Base-by-base conservation (phyloP, 2,888 invertebrate genomes). In the Trissoscelio sp. region DNA sequence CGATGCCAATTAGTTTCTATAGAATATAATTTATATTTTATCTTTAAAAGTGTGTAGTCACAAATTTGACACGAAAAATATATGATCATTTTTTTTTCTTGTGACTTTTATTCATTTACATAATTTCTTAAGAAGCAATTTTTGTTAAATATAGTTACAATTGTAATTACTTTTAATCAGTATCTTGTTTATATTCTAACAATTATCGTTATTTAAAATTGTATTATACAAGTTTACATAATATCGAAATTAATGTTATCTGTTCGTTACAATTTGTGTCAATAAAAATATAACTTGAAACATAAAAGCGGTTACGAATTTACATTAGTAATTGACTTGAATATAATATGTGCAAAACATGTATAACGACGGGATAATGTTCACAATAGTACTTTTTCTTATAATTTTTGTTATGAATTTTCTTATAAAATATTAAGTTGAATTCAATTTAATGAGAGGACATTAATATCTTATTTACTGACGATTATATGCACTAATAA, bases 381-480 rank as follows among this genome's bases (percentile, higher is more conserved):
- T 44, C 44, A 44, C 22, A 42, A 60, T 60, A 16, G 3, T 5
- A 28, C 4, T 28, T 28, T 22, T 48, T 60, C 6, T 31, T 22
- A 31, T 62, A 7, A 31, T 44, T n/a, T n/a, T n/a, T n/a, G n/a
- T n/a, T n/a, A n/a, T n/a, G n/a, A n/a, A n/a, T n/a, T n/a, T n/a
- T n/a, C n/a, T n/a, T n/a, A n/a, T n/a, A n/a, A n/a, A n/a, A n/a
- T n/a, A n/a, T n/a, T n/a, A n/a, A n/a, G n/a, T n/a, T 62, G 11
- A 9, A 46, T 42, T 60, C 0, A 39, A 42, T 12, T 42, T 60
- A 60, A 22, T 31, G 46, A 18, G 31, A 28, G 31, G 79, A 84
- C 84, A 69, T n/a, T n/a, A n/a, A n/a, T n/a, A 81, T 79, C 60
- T 84, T 85, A 85, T 81, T 85, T 75, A 85, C 84, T 86, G 86